A percentile compares a stretch with the other conserved stretches of the same genome.
Evolutionary conservation across 2,888 invertebrate genomes (phyloP).

Genomic region (Andricus quercusramuli): DNA sequence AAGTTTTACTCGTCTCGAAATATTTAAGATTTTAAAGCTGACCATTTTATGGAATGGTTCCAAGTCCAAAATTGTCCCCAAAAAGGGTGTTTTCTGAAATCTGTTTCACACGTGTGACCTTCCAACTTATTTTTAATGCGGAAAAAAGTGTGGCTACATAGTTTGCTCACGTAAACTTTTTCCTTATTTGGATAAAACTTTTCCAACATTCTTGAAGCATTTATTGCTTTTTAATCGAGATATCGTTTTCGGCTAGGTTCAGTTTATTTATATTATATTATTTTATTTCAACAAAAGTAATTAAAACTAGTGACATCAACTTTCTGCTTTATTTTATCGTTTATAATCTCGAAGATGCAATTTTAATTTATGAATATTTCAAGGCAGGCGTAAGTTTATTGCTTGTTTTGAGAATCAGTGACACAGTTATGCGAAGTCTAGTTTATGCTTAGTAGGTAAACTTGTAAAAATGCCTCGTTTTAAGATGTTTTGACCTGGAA

Average conservation of each 20-base stretch:
- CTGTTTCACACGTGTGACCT: background rate
- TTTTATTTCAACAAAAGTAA: too few relatives aligned
- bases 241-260: too few relatives aligned
- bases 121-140: background rate
- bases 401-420: too few relatives aligned
- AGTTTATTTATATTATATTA: too few relatives aligned
- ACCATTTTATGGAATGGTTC: conserved; percentile 12
- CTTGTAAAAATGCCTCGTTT: background rate
- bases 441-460: background rate
- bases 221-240: too few relatives aligned
- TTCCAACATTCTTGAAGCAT: too few relatives aligned
- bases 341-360: too few relatives aligned
- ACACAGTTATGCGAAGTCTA: background rate
- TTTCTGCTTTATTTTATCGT: too few relatives aligned
- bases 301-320: too few relatives aligned
- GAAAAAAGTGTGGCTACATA: background rate
- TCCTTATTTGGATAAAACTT: background rate
- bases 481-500: background rate
- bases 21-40: conserved; percentile 4
- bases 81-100: background rate
- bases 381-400: too few relatives aligned
- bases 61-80: conserved; percentile 6
- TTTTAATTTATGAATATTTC: too few relatives aligned
- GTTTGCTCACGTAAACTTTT: background rate
- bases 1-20: conserved; percentile 5